These are phyloP conservation scores for Sarcophilus harrisii DNA, from an alignment of 2,797 vertebrate genomes.

Conservation along the genomic window DNA sequence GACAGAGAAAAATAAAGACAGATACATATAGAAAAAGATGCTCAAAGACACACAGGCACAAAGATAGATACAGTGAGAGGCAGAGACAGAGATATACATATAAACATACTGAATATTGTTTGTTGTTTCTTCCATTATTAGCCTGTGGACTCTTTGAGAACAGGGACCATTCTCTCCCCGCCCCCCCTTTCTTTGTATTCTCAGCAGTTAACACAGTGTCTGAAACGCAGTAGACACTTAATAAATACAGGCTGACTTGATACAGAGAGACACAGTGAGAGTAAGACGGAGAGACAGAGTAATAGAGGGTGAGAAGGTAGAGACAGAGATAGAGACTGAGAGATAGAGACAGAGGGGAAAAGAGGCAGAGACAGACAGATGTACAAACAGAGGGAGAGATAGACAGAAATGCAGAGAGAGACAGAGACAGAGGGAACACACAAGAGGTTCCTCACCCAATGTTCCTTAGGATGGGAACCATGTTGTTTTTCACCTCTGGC, in stretches of 20 bases:
- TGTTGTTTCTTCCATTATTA: neutral
- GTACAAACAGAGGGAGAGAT: too few species aligned
- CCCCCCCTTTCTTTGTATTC: neutral
- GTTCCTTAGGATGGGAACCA: neutral
- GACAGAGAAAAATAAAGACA: neutral
- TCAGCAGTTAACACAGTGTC: neutral
- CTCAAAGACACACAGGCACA: neutral
- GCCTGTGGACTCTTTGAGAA: neutral
- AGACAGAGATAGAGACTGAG: neutral
- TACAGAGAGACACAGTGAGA: neutral
- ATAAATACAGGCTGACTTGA: neutral
- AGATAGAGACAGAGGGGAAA: neutral
- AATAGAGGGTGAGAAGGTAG: too few species aligned
- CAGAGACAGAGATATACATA: neutral
- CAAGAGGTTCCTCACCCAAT: neutral
- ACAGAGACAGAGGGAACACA: neutral
- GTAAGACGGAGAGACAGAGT: neutral
- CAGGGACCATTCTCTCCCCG: neutral
- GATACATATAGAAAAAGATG: neutral
- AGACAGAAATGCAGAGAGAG: too few species aligned
- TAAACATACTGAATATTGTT: neutral
- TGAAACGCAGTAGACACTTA: neutral
- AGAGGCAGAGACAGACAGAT: neutral
- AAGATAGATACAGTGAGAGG: neutral
- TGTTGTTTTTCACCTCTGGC: neutral